Evolutionary conservation across 1,140 invertebrate species (phyloP), one percentile per base, ranked within the genome.

Genomic region (Drosophila pseudoananassae): DNA sequence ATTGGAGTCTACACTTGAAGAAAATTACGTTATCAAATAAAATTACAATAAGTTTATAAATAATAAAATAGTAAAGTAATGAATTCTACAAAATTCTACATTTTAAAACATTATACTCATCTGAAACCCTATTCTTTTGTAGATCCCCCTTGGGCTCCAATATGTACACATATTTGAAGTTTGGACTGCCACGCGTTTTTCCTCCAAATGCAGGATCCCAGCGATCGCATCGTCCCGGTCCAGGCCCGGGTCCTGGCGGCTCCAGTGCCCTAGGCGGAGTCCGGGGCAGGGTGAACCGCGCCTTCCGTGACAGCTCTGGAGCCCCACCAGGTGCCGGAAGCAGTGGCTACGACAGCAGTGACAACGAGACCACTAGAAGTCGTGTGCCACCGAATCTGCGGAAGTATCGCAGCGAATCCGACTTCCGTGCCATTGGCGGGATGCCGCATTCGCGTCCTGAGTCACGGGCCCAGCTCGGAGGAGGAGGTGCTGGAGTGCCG

Each of bases 121-220:
- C 0, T 43, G n/a, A 33, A 33, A 43, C 17, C 20, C 17, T 2
- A 50, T 52, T 43, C 40, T 3, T n/a, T 17, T 49, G 1, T 76
- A 96, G 95, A 91, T 95, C 96, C 36, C 96, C 97, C 0, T 92
- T 98, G 38, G 96, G 96, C 14, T 95, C 96, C 8, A 98, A 98
- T 85, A 98, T 98, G 93, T 97, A 97, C 91, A 97, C 97, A 3
- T 98, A 98, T 92, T 93, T 98, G 23, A 98, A 98, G 91, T 98
- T 98, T 81, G 98, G 98, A 2, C 92, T 98, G 46, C 98, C 98
- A 0, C 93, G 98, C 33, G 97, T 98, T 0, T 95, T 98, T 89
- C 97, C 97, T 17, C 97, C 97, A 0, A 95, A 95, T 60, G 94
- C 94, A 47, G 94, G 94, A 10, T 94, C 94, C 7, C 93, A 94